Percentiles rank a stretch among this genome's conserved stretches.
phyloP scores from a whole-genome alignment of 2,888 invertebrate genomes.

The Andrena bicolor region DNA sequence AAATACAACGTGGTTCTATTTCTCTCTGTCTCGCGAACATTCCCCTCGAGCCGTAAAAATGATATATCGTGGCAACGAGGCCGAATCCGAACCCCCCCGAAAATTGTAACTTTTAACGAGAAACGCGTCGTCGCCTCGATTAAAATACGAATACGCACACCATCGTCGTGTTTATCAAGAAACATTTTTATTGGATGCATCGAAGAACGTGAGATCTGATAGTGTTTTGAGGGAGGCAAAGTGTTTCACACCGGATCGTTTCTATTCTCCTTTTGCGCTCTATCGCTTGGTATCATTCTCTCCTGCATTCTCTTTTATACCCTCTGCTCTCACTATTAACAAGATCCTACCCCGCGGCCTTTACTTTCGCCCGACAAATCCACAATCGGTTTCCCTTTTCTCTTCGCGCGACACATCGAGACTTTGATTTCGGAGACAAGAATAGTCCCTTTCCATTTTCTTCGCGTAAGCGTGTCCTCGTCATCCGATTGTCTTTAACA shows the following conservation, averaged over 20 bases:
- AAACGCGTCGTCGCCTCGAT: slow-evolving; percentile 17
- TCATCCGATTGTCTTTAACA: slow-evolving; percentile 51
- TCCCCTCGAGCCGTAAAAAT: neutral
- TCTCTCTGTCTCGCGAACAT: slow-evolving; percentile 1
- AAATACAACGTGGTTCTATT: slow-evolving; percentile 27
- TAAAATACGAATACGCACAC: slow-evolving; percentile 47
- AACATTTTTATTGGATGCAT: slow-evolving; percentile 64
- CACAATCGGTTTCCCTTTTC: neutral
- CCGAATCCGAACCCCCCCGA: slow-evolving; percentile 10
- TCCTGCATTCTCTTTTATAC: slow-evolving; percentile 32
- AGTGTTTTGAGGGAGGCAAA: slow-evolving; percentile 50
- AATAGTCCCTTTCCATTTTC: neutral
- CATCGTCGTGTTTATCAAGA: slow-evolving; percentile 52
- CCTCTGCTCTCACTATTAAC: slow-evolving; percentile 36
- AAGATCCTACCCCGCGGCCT: slow-evolving; percentile 22
- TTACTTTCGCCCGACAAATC: neutral
- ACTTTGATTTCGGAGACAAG: slow-evolving; percentile 43
- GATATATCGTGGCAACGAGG: slow-evolving; percentile 26
- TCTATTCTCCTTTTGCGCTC: slow-evolving; percentile 25
- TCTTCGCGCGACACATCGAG: slow-evolving; percentile 16
- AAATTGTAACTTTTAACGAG: slow-evolving; percentile 14
- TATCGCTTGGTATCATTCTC: slow-evolving; percentile 22
- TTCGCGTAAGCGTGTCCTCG: slow-evolving; percentile 34
- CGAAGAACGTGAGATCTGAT: slow-evolving; percentile 66
- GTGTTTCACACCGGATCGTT: slow-evolving; percentile 31